phyloP scores from a whole-genome alignment of 2,797 vertebrate genomes.

The Parotocinclus haroldoi region DNA sequence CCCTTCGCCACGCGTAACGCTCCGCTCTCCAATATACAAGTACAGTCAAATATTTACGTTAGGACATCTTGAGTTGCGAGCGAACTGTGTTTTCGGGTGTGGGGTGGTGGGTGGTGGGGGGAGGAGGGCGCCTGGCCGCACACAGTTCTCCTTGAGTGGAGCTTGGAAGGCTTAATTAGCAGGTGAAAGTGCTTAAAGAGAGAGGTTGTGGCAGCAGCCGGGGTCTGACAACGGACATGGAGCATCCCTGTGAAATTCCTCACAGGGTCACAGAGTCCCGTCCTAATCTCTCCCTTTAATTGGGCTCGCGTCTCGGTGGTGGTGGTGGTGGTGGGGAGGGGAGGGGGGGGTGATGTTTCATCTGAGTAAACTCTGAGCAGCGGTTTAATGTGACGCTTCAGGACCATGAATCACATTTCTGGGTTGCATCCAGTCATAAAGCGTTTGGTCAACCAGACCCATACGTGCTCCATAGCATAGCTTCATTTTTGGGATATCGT shows the following conservation, averaged over 20 bases:
- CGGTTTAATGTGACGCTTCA: slow-evolving; percentile 29
- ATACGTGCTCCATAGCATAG: slow-evolving; percentile 30
- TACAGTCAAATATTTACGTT: slow-evolving; percentile 76
- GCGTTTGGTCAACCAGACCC: slow-evolving; percentile 8
- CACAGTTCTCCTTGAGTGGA: slow-evolving; percentile 47
- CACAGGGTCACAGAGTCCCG: slow-evolving; percentile 76
- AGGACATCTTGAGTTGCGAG: slow-evolving; percentile 63
- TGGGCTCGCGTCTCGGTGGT: slow-evolving; percentile 69
- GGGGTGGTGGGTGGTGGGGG: too few species aligned
- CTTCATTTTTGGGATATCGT: slow-evolving; percentile 37
- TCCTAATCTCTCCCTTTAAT: slow-evolving; percentile 81
- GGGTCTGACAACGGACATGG: slow-evolving; percentile 73
- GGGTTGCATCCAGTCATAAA: slow-evolving; percentile 46
- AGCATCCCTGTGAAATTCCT: slow-evolving; percentile 72
- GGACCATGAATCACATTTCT: slow-evolving; percentile 40
- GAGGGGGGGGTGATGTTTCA: slow-evolving; percentile 71
- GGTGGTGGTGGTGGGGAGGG: too few species aligned
- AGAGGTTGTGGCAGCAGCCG: slow-evolving; percentile 59
- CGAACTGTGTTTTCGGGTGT: slow-evolving; percentile 39
- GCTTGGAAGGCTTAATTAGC: slow-evolving; percentile 69
- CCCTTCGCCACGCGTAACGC: slow-evolving; percentile 53
- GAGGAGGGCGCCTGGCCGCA: slow-evolving; percentile 41
- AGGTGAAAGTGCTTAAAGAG: slow-evolving; percentile 80
- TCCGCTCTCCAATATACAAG: slow-evolving; percentile 53
- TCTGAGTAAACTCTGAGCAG: slow-evolving; percentile 64